These are phyloP conservation scores for Stenodema calcarata DNA, from an alignment of 2,888 invertebrate species.

Conservation along the genomic window DNA sequence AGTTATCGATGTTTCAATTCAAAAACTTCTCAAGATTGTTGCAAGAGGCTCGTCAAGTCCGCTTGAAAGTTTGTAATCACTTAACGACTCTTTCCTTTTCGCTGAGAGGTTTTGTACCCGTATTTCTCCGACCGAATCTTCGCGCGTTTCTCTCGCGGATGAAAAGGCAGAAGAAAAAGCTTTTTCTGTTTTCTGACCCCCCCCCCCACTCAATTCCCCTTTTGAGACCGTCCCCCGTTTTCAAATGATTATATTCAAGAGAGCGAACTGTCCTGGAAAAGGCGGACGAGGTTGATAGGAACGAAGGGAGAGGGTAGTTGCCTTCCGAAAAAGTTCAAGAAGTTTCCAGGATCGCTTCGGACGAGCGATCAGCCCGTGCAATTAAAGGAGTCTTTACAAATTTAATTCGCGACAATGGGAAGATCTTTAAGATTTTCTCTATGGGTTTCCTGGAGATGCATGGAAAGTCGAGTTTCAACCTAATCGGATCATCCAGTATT, in stretches of 20 bases:
- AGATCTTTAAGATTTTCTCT: not conserved
- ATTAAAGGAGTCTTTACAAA: not conserved
- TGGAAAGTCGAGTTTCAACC: too few species aligned
- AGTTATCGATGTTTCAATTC: slow-evolving; percentile 19
- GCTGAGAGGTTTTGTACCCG: not conserved
- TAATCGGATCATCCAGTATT: too few species aligned
- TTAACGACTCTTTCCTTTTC: not conserved
- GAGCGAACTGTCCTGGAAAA: not conserved
- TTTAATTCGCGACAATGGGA: not conserved
- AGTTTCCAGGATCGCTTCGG: not conserved
- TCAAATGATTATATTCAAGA: not conserved
- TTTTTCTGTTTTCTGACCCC: not conserved
- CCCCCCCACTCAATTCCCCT: not conserved
- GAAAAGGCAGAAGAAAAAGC: not conserved
- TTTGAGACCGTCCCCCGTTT: not conserved
- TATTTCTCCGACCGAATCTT: not conserved
- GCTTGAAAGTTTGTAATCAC: slow-evolving; percentile 36
- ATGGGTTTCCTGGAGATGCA: too few species aligned
- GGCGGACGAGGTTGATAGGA: not conserved
- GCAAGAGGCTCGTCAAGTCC: slow-evolving; percentile 13
- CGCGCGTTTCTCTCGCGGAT: not conserved
- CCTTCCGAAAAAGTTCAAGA: not conserved
- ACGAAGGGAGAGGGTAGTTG: not conserved
- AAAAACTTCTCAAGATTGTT: slow-evolving; percentile 19
- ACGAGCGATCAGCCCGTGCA: not conserved